Base-by-base conservation (phyloP, 1,140 invertebrate species). In the Brachionus plicatilis region DNA sequence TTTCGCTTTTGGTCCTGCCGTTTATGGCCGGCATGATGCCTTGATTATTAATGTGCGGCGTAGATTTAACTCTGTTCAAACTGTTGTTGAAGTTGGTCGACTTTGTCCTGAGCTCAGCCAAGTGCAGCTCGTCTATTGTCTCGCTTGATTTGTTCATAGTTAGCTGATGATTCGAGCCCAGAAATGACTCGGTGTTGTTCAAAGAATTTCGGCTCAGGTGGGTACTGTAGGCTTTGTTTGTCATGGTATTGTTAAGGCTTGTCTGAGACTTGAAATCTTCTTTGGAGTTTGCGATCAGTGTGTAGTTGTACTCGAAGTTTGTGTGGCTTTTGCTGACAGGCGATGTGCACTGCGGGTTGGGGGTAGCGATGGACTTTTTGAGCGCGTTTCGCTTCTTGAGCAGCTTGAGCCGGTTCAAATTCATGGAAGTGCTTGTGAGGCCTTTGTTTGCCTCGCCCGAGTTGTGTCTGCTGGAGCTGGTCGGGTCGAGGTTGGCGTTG, bases 211-310 rank as follows among this genome's bases (percentile, higher is more conserved):
- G 79, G 24, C 79, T 82, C 27, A 82, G 29, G 14, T 82, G 79
- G 3, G 17, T 68, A n/a, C 53, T 65, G 37, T 65, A 65, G 37
- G 79, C 53, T 68, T 37, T 24, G 37, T 82, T 60, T 65, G 79
- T 82, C 33, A 68, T 27, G 27, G 29, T 14, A 33, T 82, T 60
- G 60, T 82, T 82, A 2, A 82, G 20, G 24, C 79, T 82, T 27
- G 65, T 68, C 37, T 82, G 79, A 43, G 79, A 82, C 37, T 82
- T 82, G 14, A 82, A 82, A 14, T 82, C 79, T 17, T 82, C 79
- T 41, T 82, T 82, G 29, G 79, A 82, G 4, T 53, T 72, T 9
- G 20, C 20, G 29, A 68, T 65, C 65, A 45, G 43, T n/a, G 50
- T 76, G 43, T 50, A 76, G 33, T 72, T 72, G 41, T 72, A 72